phyloP scores from a whole-genome alignment of 2,888 invertebrate species.

The Oscheius sp. region DNA sequence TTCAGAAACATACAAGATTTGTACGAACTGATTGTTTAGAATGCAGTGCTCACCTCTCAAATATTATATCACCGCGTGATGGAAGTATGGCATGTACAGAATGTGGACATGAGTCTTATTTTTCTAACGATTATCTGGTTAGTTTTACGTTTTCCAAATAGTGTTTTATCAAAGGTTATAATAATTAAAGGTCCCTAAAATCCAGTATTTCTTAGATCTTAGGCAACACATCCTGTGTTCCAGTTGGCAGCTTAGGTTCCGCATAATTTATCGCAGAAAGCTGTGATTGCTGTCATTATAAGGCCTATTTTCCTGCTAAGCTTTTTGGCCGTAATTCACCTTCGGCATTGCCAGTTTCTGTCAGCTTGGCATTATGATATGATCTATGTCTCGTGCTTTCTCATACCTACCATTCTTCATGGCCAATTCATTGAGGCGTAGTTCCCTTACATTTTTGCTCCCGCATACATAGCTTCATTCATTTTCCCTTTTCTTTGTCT shows the following conservation, averaged over 20 bases:
- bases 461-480: background rate
- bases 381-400: too few species aligned
- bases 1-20: conserved; percentile 23
- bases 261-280: background rate
- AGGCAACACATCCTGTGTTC: background rate
- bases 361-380: too few species aligned
- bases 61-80: conserved; percentile 16
- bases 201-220: background rate
- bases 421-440: conserved; percentile 15
- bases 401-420: background rate
- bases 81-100: conserved; percentile 22
- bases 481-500: background rate
- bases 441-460: conserved; percentile 23
- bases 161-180: background rate
- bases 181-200: too few species aligned
- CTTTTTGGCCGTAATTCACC: conserved; percentile 18
- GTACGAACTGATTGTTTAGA: conserved; percentile 24
- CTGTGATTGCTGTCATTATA: conserved; percentile 31
- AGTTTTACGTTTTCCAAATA: background rate
- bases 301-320: conserved; percentile 23
- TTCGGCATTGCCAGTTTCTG: too few species aligned
- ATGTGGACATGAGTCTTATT: conserved; percentile 24
- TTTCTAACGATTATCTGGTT: conserved; percentile 13
- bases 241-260: conserved; percentile 3
- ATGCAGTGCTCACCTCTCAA: conserved; percentile 6